Conservation (phyloP, 2,797 vertebrate genomes). For the Ctenosaura bakeri region DNA sequence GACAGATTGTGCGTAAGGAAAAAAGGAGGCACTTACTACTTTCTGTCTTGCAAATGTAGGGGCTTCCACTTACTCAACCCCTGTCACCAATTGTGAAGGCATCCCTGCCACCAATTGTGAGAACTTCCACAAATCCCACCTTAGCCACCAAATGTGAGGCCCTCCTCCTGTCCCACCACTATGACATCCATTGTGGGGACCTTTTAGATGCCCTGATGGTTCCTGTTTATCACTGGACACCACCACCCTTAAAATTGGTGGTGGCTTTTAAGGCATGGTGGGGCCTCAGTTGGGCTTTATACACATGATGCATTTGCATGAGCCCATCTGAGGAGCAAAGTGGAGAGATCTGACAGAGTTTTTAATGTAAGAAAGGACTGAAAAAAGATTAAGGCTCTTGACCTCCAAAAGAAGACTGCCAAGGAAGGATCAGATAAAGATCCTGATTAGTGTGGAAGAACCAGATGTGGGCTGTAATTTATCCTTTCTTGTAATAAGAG, state of each 20-base stretch:
- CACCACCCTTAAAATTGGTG: not conserved
- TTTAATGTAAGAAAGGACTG: not conserved
- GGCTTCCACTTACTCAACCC: no score
- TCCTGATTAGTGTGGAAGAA: constrained; percentile 20
- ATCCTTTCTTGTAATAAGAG: constrained; percentile 7
- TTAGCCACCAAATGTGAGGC: no score
- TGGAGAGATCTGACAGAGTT: not conserved
- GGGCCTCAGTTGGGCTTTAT: not conserved
- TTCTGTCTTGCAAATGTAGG: not conserved
- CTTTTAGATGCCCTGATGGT: no score
- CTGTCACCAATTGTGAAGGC: no score
- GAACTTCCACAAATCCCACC: no score
- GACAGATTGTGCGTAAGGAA: not conserved
- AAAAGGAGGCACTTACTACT: not conserved
- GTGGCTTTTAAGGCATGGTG: not conserved
- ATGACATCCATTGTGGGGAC: no score
- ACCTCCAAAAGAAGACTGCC: not conserved
- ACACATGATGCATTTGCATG: not conserved
- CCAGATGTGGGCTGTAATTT: constrained; percentile 1
- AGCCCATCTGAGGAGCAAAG: not conserved
- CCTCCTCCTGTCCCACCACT: no score
- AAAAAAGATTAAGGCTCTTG: constrained; percentile 21
- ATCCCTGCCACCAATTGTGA: no score
- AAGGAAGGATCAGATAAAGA: constrained; percentile 20
- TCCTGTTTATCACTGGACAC: no score